A percentile compares a stretch with the other conserved stretches of the same genome.
phyloP scores from a whole-genome alignment of 2,888 invertebrate genomes.

The Branchellion lobata region DNA sequence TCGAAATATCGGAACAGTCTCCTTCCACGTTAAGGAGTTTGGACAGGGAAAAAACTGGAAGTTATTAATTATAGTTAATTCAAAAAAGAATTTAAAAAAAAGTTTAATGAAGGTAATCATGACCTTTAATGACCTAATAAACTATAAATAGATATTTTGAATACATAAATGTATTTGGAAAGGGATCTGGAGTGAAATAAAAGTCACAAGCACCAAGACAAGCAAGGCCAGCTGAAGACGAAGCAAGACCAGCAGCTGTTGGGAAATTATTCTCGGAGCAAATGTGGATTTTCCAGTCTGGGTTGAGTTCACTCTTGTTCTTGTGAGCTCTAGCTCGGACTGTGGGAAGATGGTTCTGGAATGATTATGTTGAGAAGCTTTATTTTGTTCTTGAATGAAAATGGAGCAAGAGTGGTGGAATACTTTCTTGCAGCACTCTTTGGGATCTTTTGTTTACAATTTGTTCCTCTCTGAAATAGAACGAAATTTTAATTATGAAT shows the following conservation, averaged over 20 bases:
- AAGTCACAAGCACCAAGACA: conserved; percentile 78
- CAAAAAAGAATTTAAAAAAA: too few relatives aligned
- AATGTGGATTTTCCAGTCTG: conserved; percentile 58
- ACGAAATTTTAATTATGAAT: background rate
- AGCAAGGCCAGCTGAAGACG: conserved; percentile 96
- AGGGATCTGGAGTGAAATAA: too few relatives aligned
- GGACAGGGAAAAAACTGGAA: conserved; percentile 73
- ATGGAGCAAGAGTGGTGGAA: too few relatives aligned
- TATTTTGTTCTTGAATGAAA: background rate
- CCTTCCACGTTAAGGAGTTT: conserved; percentile 59
- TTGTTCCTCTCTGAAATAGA: conserved; percentile 19
- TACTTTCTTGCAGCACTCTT: conserved; percentile 72
- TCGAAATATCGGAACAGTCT: conserved; percentile 66
- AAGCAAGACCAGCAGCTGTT: conserved; percentile 94
- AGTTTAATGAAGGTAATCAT: too few relatives aligned
- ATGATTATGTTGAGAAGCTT: background rate
- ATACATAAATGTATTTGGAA: too few relatives aligned
- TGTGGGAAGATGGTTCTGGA: conserved; percentile 9
- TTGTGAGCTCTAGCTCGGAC: background rate
- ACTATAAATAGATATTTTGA: too few relatives aligned
- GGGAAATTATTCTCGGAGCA: conserved; percentile 87
- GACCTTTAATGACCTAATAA: too few relatives aligned
- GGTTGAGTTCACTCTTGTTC: conserved; percentile 31
- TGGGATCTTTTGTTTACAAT: conserved; percentile 66
- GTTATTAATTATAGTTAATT: too few relatives aligned